Conservation (phyloP, 2,113 vertebrate species). For the Dasyurus viverrinus region DNA sequence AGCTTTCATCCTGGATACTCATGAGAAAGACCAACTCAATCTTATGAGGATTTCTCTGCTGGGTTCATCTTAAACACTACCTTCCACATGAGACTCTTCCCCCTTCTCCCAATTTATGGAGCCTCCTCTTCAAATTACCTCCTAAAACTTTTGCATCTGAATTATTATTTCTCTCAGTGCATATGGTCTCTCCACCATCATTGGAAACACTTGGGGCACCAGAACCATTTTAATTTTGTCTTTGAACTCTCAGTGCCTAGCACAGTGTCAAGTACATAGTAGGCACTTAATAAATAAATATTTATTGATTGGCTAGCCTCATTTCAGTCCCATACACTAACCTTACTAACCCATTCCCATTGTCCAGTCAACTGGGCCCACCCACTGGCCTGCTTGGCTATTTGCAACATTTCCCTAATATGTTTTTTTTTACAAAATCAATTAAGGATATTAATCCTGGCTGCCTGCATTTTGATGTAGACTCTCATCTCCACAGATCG, state of each 20-base stretch:
- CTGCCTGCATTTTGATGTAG: neutral
- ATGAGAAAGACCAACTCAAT: neutral
- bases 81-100: neutral
- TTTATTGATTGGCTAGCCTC: neutral
- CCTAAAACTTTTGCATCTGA: neutral
- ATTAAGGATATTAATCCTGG: neutral
- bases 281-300: neutral
- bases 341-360: neutral
- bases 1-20: neutral
- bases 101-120: neutral
- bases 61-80: neutral
- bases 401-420: neutral
- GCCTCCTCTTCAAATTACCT: neutral
- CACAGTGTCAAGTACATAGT: neutral
- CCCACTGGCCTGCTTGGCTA: neutral
- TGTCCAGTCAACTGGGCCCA: no score
- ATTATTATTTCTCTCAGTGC: neutral
- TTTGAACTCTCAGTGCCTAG: neutral
- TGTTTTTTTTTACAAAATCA: neutral
- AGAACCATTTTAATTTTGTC: neutral
- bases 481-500: neutral
- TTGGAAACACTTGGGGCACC: neutral
- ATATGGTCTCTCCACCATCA: neutral
- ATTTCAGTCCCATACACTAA: neutral
- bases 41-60: neutral